Conservation (phyloP, 2,113 vertebrate genomes). For the Channa argus region DNA sequence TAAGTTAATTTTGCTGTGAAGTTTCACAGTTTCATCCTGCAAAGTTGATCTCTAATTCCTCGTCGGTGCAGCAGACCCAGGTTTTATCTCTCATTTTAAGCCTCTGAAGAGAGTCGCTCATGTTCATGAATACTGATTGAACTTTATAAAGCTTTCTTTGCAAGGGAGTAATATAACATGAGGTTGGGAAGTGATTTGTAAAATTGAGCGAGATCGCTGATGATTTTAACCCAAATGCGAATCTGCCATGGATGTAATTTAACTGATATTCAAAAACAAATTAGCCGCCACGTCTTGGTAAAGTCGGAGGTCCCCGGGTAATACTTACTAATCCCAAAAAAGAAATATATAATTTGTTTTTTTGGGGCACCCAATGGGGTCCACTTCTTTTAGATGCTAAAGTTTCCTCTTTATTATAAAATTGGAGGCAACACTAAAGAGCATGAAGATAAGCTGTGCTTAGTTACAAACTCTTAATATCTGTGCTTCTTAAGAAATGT, state of each 20-base stretch:
- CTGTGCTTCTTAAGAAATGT: background rate
- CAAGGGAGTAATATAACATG: constrained; percentile 41
- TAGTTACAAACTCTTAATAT: background rate
- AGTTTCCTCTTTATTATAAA: constrained; percentile 1
- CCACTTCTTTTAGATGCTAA: constrained; percentile 1
- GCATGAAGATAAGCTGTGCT: background rate
- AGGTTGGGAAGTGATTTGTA: constrained; percentile 40
- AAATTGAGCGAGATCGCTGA: constrained; percentile 54
- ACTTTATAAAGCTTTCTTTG: constrained; percentile 55
- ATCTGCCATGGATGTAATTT: constrained; percentile 35
- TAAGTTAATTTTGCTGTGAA: constrained; percentile 52
- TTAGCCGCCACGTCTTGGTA: constrained; percentile 5
- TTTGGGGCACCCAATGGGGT: background rate
- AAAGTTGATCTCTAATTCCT: constrained; percentile 47
- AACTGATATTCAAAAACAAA: constrained; percentile 18
- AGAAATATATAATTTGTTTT: constrained; percentile 19
- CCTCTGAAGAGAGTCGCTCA: constrained; percentile 45
- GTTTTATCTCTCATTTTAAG: constrained; percentile 64
- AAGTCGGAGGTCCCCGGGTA: constrained; percentile 13
- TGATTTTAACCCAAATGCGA: constrained; percentile 44
- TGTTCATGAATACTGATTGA: constrained; percentile 75
- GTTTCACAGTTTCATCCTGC: constrained; percentile 48
- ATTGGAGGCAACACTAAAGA: background rate
- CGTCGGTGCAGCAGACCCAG: constrained; percentile 21
- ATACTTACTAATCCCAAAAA: constrained; percentile 29